Percentiles rank a stretch among this genome's conserved stretches.
These are phyloP conservation scores for Brachyhypopomus gauderio DNA, from an alignment of 2,113 vertebrate genomes.

Conservation along the genomic window DNA sequence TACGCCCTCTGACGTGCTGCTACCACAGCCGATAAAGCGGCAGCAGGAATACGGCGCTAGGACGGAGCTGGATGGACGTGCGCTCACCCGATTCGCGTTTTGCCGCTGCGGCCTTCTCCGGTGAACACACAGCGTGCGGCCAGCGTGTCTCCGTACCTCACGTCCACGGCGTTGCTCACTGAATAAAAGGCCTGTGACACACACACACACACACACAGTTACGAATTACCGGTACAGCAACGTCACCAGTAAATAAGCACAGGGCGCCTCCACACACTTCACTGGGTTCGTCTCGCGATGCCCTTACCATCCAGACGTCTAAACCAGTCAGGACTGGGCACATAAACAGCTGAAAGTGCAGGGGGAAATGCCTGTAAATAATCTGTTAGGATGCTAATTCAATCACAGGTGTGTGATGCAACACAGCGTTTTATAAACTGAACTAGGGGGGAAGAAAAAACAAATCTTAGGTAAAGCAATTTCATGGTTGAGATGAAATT, in stretches of 20 bases:
- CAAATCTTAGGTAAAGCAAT: slow-evolving; percentile 40
- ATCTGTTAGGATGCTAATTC: not conserved
- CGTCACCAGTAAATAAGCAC: not conserved
- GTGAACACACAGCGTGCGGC: slow-evolving; percentile 93
- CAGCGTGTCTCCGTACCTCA: slow-evolving; percentile 84
- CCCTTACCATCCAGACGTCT: not conserved
- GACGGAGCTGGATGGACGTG: not conserved
- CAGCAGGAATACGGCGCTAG: not conserved
- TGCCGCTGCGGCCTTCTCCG: slow-evolving; percentile 85
- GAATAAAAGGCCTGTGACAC: slow-evolving; percentile 91
- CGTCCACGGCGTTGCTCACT: slow-evolving; percentile 75
- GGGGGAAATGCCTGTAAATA: not conserved
- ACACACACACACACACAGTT: slow-evolving; percentile 31
- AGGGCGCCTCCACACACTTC: not conserved
- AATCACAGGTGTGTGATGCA: not conserved
- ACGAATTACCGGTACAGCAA: not conserved
- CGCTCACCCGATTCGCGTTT: slow-evolving; percentile 89
- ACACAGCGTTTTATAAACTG: not conserved
- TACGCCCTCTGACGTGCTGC: not conserved
- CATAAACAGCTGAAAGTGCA: not conserved
- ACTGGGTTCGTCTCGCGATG: not conserved
- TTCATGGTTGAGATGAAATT: slow-evolving; percentile 52
- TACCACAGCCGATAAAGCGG: not conserved
- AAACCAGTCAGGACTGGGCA: not conserved
- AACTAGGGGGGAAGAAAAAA: not conserved